A percentile compares a stretch with the other conserved stretches of the same genome.
Evolutionary conservation across 1,140 invertebrate species (phyloP).

Genomic region (Tribolium castaneum): DNA sequence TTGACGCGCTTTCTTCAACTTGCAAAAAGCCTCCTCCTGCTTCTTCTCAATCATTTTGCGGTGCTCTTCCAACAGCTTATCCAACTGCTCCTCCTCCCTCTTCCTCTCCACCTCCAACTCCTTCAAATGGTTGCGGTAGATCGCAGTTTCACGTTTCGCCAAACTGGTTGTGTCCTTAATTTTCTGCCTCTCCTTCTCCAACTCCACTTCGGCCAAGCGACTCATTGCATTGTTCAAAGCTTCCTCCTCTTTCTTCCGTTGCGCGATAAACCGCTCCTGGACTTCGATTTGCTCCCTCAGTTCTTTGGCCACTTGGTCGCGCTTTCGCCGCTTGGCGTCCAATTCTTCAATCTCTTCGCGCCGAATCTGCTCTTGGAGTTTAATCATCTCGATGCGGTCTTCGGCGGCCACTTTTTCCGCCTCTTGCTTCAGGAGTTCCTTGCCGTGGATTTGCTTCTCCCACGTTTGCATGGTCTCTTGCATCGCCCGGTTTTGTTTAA

Average conservation of each 20-base stretch:
- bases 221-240: slow-evolving; percentile 52
- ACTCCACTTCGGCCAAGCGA: slow-evolving; percentile 50
- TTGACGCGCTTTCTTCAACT: slow-evolving; percentile 53
- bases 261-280: slow-evolving; percentile 50
- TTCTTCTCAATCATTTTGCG: slow-evolving; percentile 53
- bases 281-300: slow-evolving; percentile 55
- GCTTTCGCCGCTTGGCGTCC: slow-evolving; percentile 48
- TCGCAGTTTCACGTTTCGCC: slow-evolving; percentile 52
- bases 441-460: slow-evolving; percentile 59
- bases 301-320: slow-evolving; percentile 51
- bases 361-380: slow-evolving; percentile 51
- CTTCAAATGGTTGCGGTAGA: slow-evolving; percentile 57
- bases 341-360: slow-evolving; percentile 56
- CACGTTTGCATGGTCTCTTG: slow-evolving; percentile 53
- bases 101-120: slow-evolving; percentile 53
- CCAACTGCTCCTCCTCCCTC: slow-evolving; percentile 56
- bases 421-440: slow-evolving; percentile 54
- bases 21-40: slow-evolving; percentile 56
- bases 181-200: slow-evolving; percentile 54
- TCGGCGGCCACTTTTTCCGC: slow-evolving; percentile 50
- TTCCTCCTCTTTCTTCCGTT: slow-evolving; percentile 56
- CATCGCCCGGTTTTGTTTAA: slow-evolving; percentile 49
- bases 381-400: slow-evolving; percentile 55
- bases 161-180: slow-evolving; percentile 44
- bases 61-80: slow-evolving; percentile 50